Percentiles rank a stretch among this genome's conserved stretches.
Evolutionary conservation across 2,888 invertebrate genomes (phyloP).

Genomic region (Nomada fucata): DNA sequence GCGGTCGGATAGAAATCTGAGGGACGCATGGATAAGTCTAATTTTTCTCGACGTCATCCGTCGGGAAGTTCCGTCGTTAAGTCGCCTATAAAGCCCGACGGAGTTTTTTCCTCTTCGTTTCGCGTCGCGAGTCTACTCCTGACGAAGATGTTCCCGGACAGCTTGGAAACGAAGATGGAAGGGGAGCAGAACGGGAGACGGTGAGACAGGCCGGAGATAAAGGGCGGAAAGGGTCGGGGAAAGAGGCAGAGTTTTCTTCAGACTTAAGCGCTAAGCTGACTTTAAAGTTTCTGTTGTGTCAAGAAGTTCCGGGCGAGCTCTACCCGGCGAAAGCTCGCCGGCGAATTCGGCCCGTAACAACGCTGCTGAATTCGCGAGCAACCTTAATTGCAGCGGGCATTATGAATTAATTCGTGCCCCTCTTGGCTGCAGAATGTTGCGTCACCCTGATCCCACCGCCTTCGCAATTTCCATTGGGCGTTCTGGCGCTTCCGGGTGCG

Average conservation of each 20-base stretch:
- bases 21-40: constrained; percentile 31
- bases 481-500: no score
- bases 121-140: constrained; percentile 4
- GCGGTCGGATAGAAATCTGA: not conserved
- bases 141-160: constrained; percentile 51
- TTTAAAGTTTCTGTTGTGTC: constrained; percentile 77
- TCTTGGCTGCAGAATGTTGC: constrained; percentile 30
- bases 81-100: constrained; percentile 43
- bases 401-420: constrained; percentile 75
- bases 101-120: constrained; percentile 20
- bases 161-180: constrained; percentile 8
- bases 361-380: constrained; percentile 73
- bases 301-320: constrained; percentile 71
- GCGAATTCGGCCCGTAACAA: constrained; percentile 63
- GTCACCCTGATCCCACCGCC: constrained; percentile 30
- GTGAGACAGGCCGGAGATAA: constrained; percentile 21
- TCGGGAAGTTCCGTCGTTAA: constrained; percentile 62
- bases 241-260: constrained; percentile 50
- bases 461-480: constrained; percentile 28
- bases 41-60: constrained; percentile 57
- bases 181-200: constrained; percentile 10
- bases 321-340: constrained; percentile 60
- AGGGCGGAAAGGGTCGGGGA: constrained; percentile 39
- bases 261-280: constrained; percentile 75
- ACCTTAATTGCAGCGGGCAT: constrained; percentile 73